These are phyloP conservation scores for Goniozus legneri DNA, from an alignment of 1,140 invertebrate species.

Conservation along the genomic window DNA sequence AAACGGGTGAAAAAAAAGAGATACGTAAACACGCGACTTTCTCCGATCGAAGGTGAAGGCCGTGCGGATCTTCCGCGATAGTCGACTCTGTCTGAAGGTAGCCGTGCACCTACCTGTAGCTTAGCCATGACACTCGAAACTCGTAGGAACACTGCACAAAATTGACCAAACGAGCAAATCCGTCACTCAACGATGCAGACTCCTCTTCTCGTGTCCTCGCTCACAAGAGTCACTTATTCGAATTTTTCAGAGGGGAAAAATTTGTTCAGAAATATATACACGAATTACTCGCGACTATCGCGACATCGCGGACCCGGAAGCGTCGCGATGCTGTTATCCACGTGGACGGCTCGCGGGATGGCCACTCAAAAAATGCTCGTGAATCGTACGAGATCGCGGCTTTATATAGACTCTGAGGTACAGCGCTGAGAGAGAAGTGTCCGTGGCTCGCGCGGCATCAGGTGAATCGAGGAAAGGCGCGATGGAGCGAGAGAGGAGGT, in stretches of 20 bases:
- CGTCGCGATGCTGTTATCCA: background rate
- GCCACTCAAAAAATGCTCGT: slow-evolving; percentile 47
- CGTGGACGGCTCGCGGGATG: slow-evolving; percentile 12
- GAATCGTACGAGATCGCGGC: slow-evolving; percentile 30
- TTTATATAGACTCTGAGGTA: slow-evolving; percentile 51
- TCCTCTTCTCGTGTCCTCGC: too few species aligned
- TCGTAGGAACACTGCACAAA: too few species aligned
- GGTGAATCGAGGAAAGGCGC: slow-evolving; percentile 34
- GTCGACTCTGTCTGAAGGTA: slow-evolving; percentile 1
- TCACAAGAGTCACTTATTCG: too few species aligned
- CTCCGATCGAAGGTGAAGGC: background rate
- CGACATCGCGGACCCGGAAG: background rate
- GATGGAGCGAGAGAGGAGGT: background rate
- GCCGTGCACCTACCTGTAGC: background rate
- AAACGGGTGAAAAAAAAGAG: too few species aligned
- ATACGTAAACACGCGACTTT: too few species aligned
- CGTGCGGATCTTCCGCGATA: too few species aligned
- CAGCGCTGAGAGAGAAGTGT: slow-evolving; percentile 7
- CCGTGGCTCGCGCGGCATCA: slow-evolving; percentile 9
- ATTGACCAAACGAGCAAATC: too few species aligned
- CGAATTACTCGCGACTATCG: background rate
- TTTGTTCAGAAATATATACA: too few species aligned
- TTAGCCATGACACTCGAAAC: background rate
- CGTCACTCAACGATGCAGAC: too few species aligned
- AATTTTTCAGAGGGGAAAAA: too few species aligned